Conservation (phyloP, 2,113 vertebrate species). For the Apistogramma diplotaenia region DNA sequence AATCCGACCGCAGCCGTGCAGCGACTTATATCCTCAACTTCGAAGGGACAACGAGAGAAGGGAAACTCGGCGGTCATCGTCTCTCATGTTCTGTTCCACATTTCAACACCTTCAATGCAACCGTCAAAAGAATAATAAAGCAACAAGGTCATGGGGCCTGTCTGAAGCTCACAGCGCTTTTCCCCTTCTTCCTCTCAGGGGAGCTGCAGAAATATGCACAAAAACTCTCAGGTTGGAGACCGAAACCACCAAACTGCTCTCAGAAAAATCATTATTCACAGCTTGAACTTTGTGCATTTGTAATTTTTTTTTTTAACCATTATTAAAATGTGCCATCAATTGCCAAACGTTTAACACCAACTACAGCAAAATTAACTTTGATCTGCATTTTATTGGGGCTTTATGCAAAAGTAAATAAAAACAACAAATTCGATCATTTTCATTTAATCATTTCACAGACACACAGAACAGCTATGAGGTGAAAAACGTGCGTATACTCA, state of each 20-base stretch:
- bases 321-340: neutral
- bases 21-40: slow-evolving; percentile 73
- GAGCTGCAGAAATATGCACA: slow-evolving; percentile 78
- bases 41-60: slow-evolving; percentile 45
- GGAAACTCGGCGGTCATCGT: slow-evolving; percentile 76
- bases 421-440: neutral
- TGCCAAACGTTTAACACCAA: slow-evolving; percentile 26
- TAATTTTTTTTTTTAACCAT: neutral
- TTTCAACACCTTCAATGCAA: slow-evolving; percentile 83
- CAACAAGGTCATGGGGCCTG: slow-evolving; percentile 79
- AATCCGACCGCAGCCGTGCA: slow-evolving; percentile 80
- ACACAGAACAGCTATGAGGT: neutral
- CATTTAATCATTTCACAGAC: neutral
- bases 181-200: slow-evolving; percentile 73
- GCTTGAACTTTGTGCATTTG: neutral
- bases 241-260: slow-evolving; percentile 32
- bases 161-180: slow-evolving; percentile 82
- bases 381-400: neutral
- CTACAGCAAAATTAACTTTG: slow-evolving; percentile 49
- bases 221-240: slow-evolving; percentile 43
- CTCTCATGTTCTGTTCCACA: slow-evolving; percentile 85
- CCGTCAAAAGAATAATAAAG: slow-evolving; percentile 84
- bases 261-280: slow-evolving; percentile 68
- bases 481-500: neutral
- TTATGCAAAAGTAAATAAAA: slow-evolving; percentile 6